Conservation (phyloP, 1,140 invertebrate species). For the Drusus annulatus region DNA sequence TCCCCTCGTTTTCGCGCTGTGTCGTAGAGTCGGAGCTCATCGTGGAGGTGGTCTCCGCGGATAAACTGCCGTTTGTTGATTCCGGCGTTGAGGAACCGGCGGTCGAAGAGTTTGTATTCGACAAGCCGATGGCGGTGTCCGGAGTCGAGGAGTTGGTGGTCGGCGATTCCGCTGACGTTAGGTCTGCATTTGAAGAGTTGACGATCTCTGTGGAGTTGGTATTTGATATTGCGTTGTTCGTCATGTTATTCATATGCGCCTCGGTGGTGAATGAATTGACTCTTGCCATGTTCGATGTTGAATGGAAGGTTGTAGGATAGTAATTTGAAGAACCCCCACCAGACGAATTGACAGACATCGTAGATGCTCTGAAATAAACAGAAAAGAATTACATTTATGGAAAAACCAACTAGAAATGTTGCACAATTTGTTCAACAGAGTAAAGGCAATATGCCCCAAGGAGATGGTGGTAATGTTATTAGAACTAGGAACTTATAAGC, state of each 20-base stretch:
- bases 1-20: background rate
- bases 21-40: constrained; percentile 25
- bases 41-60: constrained; percentile 19
- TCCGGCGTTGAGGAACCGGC: constrained; percentile 25
- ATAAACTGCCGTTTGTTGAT: constrained; percentile 24
- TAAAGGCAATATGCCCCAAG: background rate
- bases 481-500: too few relatives aligned
- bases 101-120: constrained; percentile 2
- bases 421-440: background rate
- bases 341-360: background rate
- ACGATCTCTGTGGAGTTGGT: too few relatives aligned
- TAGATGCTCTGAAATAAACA: constrained; percentile 26
- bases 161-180: background rate
- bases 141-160: constrained; percentile 17
- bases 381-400: background rate
- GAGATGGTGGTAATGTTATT: too few relatives aligned
- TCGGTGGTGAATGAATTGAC: constrained; percentile 12
- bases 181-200: constrained; percentile 7
- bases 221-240: too few relatives aligned
- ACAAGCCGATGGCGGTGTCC: background rate
- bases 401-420: background rate
- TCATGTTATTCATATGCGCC: too few relatives aligned
- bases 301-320: background rate
- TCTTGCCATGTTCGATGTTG: constrained; percentile 12
- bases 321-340: constrained; percentile 12